Conservation (phyloP, 2,797 vertebrate species). For the Lagodon rhomboides region DNA sequence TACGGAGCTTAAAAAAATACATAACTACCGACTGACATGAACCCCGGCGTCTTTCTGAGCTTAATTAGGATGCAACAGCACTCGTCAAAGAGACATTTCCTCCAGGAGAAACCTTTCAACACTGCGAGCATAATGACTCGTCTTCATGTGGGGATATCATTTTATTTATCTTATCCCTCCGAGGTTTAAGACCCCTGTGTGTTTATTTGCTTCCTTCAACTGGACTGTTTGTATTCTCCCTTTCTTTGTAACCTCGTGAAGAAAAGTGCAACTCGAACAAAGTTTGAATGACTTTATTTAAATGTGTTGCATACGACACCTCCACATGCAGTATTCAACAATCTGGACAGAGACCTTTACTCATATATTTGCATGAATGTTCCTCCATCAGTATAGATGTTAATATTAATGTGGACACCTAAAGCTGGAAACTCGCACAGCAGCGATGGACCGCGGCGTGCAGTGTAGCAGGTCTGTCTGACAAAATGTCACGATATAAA, state of each 20-base stretch:
- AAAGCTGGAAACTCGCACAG: constrained; percentile 2
- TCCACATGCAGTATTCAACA: constrained; percentile 51
- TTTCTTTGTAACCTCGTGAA: too few species aligned
- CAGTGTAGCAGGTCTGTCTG: neutral
- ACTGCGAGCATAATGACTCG: constrained; percentile 41
- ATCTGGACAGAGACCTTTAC: constrained; percentile 30
- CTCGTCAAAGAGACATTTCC: constrained; percentile 40
- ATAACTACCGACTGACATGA: constrained; percentile 25
- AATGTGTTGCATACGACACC: constrained; percentile 51
- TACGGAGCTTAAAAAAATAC: constrained; percentile 3
- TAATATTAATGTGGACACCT: constrained; percentile 14
- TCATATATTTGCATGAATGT: neutral
- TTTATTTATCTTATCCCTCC: too few species aligned
- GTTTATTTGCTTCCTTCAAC: too few species aligned
- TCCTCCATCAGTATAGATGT: constrained; percentile 8
- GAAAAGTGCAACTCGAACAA: too few species aligned
- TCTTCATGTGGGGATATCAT: constrained; percentile 23
- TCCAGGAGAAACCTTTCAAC: constrained; percentile 24
- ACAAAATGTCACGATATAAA: constrained; percentile 29
- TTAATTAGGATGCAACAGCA: constrained; percentile 47
- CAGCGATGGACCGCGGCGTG: neutral
- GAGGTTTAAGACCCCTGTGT: too few species aligned
- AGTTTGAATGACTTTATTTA: too few species aligned
- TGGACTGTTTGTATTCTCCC: too few species aligned
- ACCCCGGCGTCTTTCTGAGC: constrained; percentile 21